These are phyloP conservation scores for Hippocampus mohnikei DNA, from an alignment of 2,113 vertebrate genomes.

Conservation along the genomic window DNA sequence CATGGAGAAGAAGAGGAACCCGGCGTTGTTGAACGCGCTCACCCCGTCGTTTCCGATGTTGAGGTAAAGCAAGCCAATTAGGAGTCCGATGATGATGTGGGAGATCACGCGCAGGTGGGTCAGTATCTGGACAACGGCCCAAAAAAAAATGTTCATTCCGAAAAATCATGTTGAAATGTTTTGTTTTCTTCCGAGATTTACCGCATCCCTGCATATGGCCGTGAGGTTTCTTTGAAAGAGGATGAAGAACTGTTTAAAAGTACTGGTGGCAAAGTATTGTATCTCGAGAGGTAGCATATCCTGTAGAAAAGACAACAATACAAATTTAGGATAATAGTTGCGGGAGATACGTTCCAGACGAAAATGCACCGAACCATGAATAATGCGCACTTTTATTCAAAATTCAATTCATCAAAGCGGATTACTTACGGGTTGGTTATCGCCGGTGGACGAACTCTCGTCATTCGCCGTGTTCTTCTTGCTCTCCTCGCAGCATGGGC, in stretches of 20 bases:
- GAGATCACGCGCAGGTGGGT: slow-evolving; percentile 94
- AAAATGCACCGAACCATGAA: neutral
- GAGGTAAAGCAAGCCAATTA: slow-evolving; percentile 95
- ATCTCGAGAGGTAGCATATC: slow-evolving; percentile 85
- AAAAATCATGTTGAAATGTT: neutral
- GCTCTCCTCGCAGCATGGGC: slow-evolving; percentile 82
- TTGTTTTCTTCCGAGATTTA: slow-evolving; percentile 51
- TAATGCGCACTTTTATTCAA: neutral
- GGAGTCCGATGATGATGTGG: slow-evolving; percentile 87
- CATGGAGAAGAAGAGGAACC: slow-evolving; percentile 99
- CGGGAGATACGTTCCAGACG: neutral
- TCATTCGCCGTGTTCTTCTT: slow-evolving; percentile 85
- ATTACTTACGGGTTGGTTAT: slow-evolving; percentile 50
- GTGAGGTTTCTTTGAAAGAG: slow-evolving; percentile 93
- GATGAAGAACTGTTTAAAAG: slow-evolving; percentile 92
- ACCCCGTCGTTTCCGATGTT: slow-evolving; percentile 93
- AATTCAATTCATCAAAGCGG: neutral
- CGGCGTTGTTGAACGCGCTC: slow-evolving; percentile 98
- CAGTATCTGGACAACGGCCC: slow-evolving; percentile 78
- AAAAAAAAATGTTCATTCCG: neutral
- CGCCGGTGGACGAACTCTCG: slow-evolving; percentile 54
- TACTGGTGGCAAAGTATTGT: slow-evolving; percentile 90
- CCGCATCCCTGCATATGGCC: slow-evolving; percentile 91
- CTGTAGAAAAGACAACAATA: slow-evolving; percentile 58
- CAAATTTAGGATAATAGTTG: neutral